Base-by-base conservation (phyloP, 2,113 vertebrate genomes). In the Serilophus lunatus region DNA sequence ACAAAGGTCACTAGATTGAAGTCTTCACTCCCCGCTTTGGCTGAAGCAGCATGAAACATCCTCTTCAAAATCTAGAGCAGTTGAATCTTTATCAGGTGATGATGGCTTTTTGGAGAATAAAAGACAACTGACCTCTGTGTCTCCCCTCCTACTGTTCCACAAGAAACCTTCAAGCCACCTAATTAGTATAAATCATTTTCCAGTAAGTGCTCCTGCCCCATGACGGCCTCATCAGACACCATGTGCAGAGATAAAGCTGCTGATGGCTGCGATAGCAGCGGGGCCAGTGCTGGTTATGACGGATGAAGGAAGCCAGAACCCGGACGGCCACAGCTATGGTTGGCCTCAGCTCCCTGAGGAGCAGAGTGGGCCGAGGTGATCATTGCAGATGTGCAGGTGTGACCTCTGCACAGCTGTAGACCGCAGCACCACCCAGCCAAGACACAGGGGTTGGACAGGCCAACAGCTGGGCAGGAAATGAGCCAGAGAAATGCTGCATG, bases 171-270 rank as follows among this genome's bases (percentile, higher is more conserved):
- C 61, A 59, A 90, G 82, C 56, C 80, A 72, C 54, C 66, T 92
- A 96, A 97, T 96, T 90, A 96, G 92, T 94, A 96, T 89, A 96
- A 97, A 95, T 96, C n/a, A 95, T 96, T 97, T 92, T 94, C 82
- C 88, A 95, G 68, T 65, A 96, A 88, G 77, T 83, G 89, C 85
- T 92, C 47, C 86, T 88, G 76, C 86, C 93, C 90, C 51, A 35
- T n/a, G 89, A 92, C 0, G 1, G 80, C 87, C 93, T 91, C 87
- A 61, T 86, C 85, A 89, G 86, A 83, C 71, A 56, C 57, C 50
- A 71, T 59, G 80, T 69, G 90, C 79, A n/a, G 72, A 79, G 91
- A 96, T 83, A 86, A 93, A 44, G 44, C 64, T 61, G 26, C n/a
- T 33, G 68, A 74, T 87, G 83, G 65, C n/a, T 1, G 0, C 2